A percentile compares a stretch with the other conserved stretches of the same genome.
Conservation (phyloP, 2,797 vertebrate species). For the Pelochelys cantorii region DNA sequence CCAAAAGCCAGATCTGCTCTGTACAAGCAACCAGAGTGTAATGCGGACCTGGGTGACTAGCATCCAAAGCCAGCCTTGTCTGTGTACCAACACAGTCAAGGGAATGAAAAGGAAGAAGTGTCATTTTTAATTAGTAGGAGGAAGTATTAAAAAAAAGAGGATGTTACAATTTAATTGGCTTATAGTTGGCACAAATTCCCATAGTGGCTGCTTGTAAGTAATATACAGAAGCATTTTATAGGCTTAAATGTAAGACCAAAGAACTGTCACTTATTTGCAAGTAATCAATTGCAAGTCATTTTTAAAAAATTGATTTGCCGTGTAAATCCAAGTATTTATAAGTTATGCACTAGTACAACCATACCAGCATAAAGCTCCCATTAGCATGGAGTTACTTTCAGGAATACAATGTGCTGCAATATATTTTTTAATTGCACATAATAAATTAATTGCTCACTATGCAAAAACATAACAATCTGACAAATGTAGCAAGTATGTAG, state of each 20-base stretch:
- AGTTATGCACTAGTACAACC: background rate
- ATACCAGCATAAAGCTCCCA: background rate
- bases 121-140: slow-evolving; percentile 27
- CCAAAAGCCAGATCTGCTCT: background rate
- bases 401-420: fast-evolving
- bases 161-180: slow-evolving; percentile 47
- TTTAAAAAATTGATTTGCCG: slow-evolving; percentile 35
- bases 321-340: slow-evolving; percentile 6
- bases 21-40: background rate
- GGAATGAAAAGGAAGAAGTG: background rate
- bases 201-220: slow-evolving; percentile 9
- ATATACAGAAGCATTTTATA: slow-evolving; percentile 31
- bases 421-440: background rate
- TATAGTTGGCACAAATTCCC: slow-evolving; percentile 21
- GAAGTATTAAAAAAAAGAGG: background rate
- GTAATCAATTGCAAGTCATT: slow-evolving; percentile 27
- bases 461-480: background rate
- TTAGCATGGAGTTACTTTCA: background rate
- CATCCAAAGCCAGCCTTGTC: background rate
- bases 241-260: slow-evolving; percentile 37
- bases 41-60: slow-evolving; percentile 13
- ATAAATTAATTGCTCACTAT: background rate
- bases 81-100: background rate
- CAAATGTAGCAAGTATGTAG: background rate
- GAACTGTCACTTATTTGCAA: background rate